Conservation (phyloP, 2,888 invertebrate species). For the Embidobia sp. region DNA sequence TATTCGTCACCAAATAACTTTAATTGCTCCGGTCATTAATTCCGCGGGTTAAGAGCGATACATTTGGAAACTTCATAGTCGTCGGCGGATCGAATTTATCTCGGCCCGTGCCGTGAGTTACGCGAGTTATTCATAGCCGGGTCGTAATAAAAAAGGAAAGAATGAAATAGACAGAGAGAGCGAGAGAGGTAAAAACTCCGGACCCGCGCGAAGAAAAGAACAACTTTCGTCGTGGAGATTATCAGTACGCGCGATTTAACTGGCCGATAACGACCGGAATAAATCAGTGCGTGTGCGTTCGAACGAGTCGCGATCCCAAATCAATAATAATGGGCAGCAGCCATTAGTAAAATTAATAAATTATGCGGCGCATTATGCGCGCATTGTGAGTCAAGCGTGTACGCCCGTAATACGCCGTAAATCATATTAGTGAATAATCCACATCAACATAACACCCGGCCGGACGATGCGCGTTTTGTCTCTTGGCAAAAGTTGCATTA, state of each 20-base stretch:
- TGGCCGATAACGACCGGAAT: constrained; percentile 80
- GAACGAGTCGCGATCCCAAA: constrained; percentile 77
- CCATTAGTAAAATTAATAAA: constrained; percentile 82
- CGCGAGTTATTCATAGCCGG: constrained; percentile 49
- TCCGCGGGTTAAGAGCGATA: constrained; percentile 41
- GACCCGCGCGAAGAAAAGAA: constrained; percentile 47
- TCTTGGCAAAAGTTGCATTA: constrained; percentile 73
- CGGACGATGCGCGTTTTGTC: constrained; percentile 72
- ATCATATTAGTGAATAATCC: constrained; percentile 82
- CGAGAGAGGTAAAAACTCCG: neutral
- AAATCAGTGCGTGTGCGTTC: constrained; percentile 78
- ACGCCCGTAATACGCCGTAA: constrained; percentile 79
- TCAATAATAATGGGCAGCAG: constrained; percentile 82
- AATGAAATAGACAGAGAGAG: constrained; percentile 1
- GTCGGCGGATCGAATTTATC: constrained; percentile 45
- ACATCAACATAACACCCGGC: constrained; percentile 79
- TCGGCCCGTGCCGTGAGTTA: constrained; percentile 22
- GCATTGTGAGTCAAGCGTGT: constrained; percentile 78
- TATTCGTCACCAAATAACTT: constrained; percentile 47
- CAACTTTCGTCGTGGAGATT: constrained; percentile 64
- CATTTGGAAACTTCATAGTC: constrained; percentile 40
- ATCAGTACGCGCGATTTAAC: constrained; percentile 77
- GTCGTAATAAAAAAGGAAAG: constrained; percentile 41
- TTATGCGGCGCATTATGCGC: constrained; percentile 81
- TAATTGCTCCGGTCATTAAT: constrained; percentile 45